These are phyloP conservation scores for Heliothis subflexa DNA, from an alignment of 1,140 invertebrate species.

Conservation along the genomic window DNA sequence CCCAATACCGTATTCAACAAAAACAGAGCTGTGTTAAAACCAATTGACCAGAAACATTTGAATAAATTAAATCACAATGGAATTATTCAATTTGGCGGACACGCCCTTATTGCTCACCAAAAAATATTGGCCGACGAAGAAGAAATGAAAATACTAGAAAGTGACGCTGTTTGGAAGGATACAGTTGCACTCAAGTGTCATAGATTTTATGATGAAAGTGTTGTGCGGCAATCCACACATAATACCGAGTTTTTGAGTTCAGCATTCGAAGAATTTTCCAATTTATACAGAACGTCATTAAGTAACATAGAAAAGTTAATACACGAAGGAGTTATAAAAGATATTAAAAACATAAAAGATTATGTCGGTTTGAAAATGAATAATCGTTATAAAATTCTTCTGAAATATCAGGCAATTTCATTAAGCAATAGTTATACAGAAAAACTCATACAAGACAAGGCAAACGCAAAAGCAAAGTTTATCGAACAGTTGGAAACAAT, in stretches of 20 bases:
- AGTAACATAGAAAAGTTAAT: slow-evolving; percentile 70
- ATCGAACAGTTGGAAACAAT: slow-evolving; percentile 60
- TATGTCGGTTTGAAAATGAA: slow-evolving; percentile 62
- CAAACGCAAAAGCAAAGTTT: slow-evolving; percentile 63
- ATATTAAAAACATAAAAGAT: slow-evolving; percentile 63
- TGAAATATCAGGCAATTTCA: slow-evolving; percentile 70
- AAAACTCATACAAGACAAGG: slow-evolving; percentile 64
- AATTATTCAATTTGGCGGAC: slow-evolving; percentile 64
- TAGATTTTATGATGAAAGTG: slow-evolving; percentile 60
- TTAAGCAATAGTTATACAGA: slow-evolving; percentile 65
- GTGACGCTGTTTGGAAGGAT: slow-evolving; percentile 68
- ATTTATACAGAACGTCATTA: slow-evolving; percentile 65
- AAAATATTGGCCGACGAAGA: slow-evolving; percentile 64
- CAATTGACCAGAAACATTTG: slow-evolving; percentile 65
- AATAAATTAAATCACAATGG: slow-evolving; percentile 66
- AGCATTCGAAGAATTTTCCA: slow-evolving; percentile 69
- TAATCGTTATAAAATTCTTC: slow-evolving; percentile 55
- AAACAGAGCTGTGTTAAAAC: slow-evolving; percentile 68
- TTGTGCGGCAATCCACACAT: slow-evolving; percentile 56
- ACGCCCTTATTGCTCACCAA: slow-evolving; percentile 60
- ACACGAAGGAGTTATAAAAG: slow-evolving; percentile 60
- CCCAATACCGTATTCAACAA: slow-evolving; percentile 65
- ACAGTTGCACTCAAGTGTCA: slow-evolving; percentile 56
- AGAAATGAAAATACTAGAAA: slow-evolving; percentile 59
- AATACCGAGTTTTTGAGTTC: slow-evolving; percentile 68